Evolutionary conservation across 2,888 invertebrate genomes (phyloP), one percentile per base, ranked within the genome.

Genomic region (Cerastoderma edule): DNA sequence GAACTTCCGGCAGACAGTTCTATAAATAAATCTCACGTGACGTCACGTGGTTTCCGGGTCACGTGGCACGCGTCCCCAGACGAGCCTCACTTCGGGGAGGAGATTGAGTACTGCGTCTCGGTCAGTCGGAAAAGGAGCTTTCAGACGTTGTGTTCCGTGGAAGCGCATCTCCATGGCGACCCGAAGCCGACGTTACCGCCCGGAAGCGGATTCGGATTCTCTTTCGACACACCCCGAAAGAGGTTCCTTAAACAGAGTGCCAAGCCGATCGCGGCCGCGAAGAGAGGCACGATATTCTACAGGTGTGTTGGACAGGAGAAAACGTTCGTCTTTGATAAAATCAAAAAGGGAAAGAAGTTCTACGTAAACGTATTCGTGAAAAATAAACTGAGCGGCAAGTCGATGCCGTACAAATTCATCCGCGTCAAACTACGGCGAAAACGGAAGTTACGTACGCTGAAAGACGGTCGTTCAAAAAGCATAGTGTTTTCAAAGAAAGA

Each of bases 331-430:
- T 89, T 94, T 71, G 91, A 92, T 48, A 92, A 94, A 74, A 89
- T 94, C 28, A 91, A 92, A 70, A 92, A 93, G 33, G 94, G 94
- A 24, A 92, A 89, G 79, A 89, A 89, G 32, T 95, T 95, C 87
- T 94, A 93, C 87, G 93, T 95, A 69, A 94, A 94, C 87, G 92
- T 95, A 24, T 95, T 94, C 89, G 94, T 94, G 2, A 92, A 94
- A 28, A 94, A 94, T 85, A 92, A 89, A 56, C 90, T 92, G 53
- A 94, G 94, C 5, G 94, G 94, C 80, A 91, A 94, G 39, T 94
- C 94, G 19, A 94, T 94, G 75, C 93, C 93, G 0, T 94, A 94
- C 83, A 93, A 92, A n/a, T 93, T 93, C 50, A 72, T 87, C 1
- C 75, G 46, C 27, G 85, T 88, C 19, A 87, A 83, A 72, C 88